phyloP scores from a whole-genome alignment of 2,797 vertebrate species.

The Coregonus sp. region DNA sequence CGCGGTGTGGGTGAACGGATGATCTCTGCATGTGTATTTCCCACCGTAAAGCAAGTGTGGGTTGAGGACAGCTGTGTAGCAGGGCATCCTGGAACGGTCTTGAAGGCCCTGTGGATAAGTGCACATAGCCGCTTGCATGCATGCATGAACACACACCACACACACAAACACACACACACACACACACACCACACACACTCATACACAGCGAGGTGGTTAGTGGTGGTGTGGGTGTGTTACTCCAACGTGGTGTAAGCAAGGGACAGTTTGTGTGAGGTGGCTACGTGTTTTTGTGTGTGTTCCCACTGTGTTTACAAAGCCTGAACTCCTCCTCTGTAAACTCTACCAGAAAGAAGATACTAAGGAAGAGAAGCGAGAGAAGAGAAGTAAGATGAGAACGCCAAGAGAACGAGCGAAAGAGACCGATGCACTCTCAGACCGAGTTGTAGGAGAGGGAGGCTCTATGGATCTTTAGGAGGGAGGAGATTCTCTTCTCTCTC shows the following conservation, averaged over 20 bases:
- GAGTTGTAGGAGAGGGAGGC: too few species aligned
- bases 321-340: conserved; percentile 53
- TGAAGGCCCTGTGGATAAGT: not conserved
- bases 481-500: too few species aligned
- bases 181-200: not conserved
- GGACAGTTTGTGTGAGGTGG: conserved; percentile 31
- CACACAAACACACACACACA: too few species aligned
- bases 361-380: too few species aligned
- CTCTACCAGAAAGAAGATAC: too few species aligned
- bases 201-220: conserved; percentile 35
- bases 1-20: too few species aligned
- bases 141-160: not conserved
- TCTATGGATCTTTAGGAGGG: too few species aligned
- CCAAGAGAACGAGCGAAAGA: too few species aligned
- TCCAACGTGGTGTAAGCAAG: conserved; percentile 23
- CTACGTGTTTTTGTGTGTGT: conserved; percentile 58
- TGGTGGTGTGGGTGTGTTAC: conserved; percentile 22
- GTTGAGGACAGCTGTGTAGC: conserved; percentile 36
- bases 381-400: too few species aligned
- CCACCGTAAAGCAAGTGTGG: conserved; percentile 5
- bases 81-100: conserved; percentile 8
- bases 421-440: too few species aligned
- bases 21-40: too few species aligned
- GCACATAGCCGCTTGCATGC: conserved; percentile 1
- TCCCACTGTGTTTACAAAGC: conserved; percentile 59